Percentiles rank a stretch among this genome's conserved stretches.
Evolutionary conservation across 92 coral and sea anemone genomes (phyloP).

Genomic region (Meandrina meandrites): DNA sequence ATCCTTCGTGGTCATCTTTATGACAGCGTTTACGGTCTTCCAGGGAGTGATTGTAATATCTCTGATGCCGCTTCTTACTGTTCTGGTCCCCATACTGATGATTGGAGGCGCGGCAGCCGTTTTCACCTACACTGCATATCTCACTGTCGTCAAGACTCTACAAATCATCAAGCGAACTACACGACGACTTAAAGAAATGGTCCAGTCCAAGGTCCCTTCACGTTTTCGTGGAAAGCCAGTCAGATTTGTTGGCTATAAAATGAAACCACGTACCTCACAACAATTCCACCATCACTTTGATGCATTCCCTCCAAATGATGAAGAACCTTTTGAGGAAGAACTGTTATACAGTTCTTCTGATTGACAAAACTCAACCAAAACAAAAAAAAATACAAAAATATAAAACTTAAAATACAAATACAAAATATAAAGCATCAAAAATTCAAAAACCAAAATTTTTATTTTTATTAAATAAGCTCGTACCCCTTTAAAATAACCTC

Average conservation of each 20-base stretch:
- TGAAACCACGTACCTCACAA: neutral
- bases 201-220: neutral
- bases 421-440: no score
- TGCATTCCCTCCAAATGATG: neutral
- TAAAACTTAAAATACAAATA: no score
- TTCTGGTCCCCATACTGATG: neutral
- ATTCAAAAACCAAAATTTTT: no score
- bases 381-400: no score
- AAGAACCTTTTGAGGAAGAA: neutral
- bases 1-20: neutral
- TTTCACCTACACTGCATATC: neutral
- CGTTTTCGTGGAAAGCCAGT: neutral
- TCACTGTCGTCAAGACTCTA: no score
- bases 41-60: neutral
- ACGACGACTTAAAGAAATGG: neutral
- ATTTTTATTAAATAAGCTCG: no score
- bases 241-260: neutral
- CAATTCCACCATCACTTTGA: neutral
- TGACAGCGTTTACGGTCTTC: neutral
- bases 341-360: neutral
- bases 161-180: neutral
- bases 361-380: no score
- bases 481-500: no score
- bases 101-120: neutral
- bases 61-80: neutral